Base-by-base conservation (phyloP, 2,888 invertebrate species). In the Temnothorax rugatulus region DNA sequence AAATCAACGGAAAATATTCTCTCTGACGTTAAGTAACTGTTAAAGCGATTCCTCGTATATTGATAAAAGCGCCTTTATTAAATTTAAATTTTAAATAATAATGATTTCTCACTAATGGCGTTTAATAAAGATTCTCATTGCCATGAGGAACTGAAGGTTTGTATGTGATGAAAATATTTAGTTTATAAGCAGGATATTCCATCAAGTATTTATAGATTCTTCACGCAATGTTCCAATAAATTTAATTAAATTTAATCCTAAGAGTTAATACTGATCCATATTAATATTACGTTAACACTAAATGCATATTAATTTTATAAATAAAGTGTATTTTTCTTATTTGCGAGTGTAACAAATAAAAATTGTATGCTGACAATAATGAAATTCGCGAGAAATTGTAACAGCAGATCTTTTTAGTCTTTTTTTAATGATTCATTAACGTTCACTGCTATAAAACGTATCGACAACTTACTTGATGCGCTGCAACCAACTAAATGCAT, bases 401-500 rank as follows among this genome's bases (percentile, higher is more conserved):
- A 52, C 13, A 13, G 13, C 21, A 44, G 41, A 50, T 25, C 25
- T 41, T 77, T 41, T n/a, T n/a, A 25, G 13, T 66, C 8, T 18
- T 29, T 52, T 66, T 54, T 59, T 21, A 73, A 81, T n/a, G 76
- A 87, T 15, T 74, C 52, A 75, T 84, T 82, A 85, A 88, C 29
- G 44, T 76, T 59, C 54, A 71, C 73, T 59, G 82, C 21, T 54
- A 54, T 41, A 63, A 75, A 63, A 75, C 63, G 47, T 81, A 79
- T 47, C 41, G 73, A 81, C 7, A 71, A 54, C 50, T 54, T 15
- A 44, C 38, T 57, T 64, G 18, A 21, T 50, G 61, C 75, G 44
- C 73, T 69, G 41, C 50, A 73, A 74, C 79, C 66, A 82, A 66
- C 63, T 85, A 82, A 89, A 88, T 81, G 77, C 73, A 85, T 86